phyloP scores from a whole-genome alignment of 2,113 vertebrate species.

The Pavo muticus region DNA sequence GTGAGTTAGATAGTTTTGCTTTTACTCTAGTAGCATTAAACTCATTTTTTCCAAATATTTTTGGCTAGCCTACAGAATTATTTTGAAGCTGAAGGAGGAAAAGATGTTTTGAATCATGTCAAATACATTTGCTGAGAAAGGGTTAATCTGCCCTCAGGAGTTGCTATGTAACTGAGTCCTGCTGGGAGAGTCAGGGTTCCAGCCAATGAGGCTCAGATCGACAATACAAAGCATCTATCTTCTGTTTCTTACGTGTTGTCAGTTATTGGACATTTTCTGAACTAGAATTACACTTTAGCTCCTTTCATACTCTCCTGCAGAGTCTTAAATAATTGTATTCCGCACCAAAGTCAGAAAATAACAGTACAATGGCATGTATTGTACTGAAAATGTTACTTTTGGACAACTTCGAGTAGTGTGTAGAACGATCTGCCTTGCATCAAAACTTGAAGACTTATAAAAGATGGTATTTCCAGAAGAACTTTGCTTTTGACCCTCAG shows the following conservation, averaged over 20 bases:
- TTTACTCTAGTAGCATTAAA: background rate
- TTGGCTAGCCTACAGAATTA: background rate
- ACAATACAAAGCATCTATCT: constrained; percentile 62
- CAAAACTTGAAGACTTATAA: constrained; percentile 5
- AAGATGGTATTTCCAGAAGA: background rate
- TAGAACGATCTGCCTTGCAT: background rate
- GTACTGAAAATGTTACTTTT: background rate
- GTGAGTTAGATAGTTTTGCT: constrained; percentile 20
- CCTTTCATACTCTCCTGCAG: constrained; percentile 30
- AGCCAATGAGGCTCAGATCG: constrained; percentile 22
- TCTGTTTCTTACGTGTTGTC: constrained; percentile 41
- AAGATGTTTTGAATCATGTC: constrained; percentile 9
- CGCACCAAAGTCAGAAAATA: constrained; percentile 27
- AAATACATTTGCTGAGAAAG: constrained; percentile 1
- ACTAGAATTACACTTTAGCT: constrained; percentile 55
- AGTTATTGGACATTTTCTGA: constrained; percentile 60
- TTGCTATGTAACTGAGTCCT: constrained; percentile 59
- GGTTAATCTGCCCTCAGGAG: constrained; percentile 58
- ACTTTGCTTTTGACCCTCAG: background rate
- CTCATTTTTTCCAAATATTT: background rate
- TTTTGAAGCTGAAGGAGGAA: background rate
- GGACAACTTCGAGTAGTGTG: background rate
- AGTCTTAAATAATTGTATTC: constrained; percentile 60
- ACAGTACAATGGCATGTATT: background rate
- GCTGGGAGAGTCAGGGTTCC: constrained; percentile 42